These are phyloP conservation scores for Erpornis zantholeuca DNA, from an alignment of 2,113 vertebrate genomes.

Conservation along the genomic window DNA sequence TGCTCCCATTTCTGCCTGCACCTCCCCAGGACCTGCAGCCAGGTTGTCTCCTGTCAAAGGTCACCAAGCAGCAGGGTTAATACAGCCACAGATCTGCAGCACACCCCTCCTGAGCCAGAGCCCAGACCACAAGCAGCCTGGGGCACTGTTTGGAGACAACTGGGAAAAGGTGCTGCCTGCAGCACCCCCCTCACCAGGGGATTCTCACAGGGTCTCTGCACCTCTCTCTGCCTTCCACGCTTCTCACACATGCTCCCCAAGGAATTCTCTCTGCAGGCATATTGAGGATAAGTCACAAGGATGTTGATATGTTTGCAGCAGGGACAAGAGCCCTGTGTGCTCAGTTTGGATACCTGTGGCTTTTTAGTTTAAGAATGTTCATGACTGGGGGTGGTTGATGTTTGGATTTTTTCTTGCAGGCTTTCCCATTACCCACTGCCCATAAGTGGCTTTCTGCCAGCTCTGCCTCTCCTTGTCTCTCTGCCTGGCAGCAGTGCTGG, in stretches of 20 bases:
- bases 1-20: not conserved
- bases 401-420: not conserved
- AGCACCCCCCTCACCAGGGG: not conserved
- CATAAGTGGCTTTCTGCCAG: not conserved
- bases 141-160: not conserved
- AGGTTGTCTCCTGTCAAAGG: not conserved
- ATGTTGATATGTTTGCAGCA: not conserved
- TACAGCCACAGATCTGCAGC: not conserved
- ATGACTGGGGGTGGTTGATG: fast-evolving
- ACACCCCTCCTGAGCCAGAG: not conserved
- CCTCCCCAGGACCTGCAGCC: not conserved
- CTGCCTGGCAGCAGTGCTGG: not conserved
- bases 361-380: not conserved
- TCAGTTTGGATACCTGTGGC: not conserved
- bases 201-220: not conserved
- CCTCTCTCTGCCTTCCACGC: fast-evolving
- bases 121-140: not conserved
- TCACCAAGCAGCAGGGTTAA: not conserved
- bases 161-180: not conserved
- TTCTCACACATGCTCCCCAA: not conserved
- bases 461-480: not conserved
- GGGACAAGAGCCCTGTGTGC: not conserved
- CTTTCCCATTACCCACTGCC: not conserved
- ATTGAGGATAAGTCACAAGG: not conserved
- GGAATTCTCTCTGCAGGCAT: not conserved